phyloP scores from a whole-genome alignment of 2,113 vertebrate species.

The Picathartes gymnocephalus region DNA sequence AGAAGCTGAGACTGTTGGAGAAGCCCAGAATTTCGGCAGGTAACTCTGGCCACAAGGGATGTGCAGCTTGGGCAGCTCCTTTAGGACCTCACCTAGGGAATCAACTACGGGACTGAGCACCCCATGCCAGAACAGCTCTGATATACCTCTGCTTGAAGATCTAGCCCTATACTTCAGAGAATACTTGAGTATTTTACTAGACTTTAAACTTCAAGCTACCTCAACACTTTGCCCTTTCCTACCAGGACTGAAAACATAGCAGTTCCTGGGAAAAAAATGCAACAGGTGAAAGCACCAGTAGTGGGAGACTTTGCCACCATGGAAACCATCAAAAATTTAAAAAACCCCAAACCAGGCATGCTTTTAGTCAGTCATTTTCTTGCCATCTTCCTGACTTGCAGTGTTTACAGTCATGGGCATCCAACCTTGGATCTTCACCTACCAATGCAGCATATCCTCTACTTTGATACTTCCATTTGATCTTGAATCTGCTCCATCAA shows the following conservation, averaged over 20 bases:
- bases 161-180: not conserved
- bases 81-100: not conserved
- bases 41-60: not conserved
- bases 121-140: not conserved
- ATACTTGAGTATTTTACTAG: not conserved
- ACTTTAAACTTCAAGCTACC: not conserved
- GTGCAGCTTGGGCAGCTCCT: not conserved
- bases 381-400: not conserved
- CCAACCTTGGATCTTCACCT: not conserved
- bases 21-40: not conserved
- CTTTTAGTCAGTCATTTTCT: not conserved
- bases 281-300: not conserved
- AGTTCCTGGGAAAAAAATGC: not conserved
- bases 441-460: not conserved
- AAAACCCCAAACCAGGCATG: not conserved
- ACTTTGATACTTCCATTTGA: not conserved
- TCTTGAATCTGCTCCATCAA: fast-evolving
- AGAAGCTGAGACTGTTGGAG: not conserved
- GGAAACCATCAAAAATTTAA: not conserved
- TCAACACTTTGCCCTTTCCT: not conserved
- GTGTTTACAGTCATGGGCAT: not conserved
- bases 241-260: not conserved
- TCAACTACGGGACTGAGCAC: fast-evolving
- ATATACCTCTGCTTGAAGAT: not conserved
- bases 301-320: not conserved